phyloP scores from a whole-genome alignment of 2,113 vertebrate species.

The Mugil cephalus region DNA sequence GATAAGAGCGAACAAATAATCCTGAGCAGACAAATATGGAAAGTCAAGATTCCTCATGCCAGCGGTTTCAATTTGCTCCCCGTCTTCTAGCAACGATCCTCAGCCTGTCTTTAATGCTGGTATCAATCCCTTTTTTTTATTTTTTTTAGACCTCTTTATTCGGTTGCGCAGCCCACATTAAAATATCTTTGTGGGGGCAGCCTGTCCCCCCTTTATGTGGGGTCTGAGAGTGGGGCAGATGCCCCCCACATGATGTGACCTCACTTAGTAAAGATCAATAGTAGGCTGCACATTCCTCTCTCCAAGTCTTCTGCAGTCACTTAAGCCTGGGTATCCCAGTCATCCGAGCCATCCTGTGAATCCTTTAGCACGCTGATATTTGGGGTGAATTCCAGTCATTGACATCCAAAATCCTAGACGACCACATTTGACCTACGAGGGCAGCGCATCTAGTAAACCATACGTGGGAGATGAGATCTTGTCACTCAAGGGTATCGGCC shows the following conservation, averaged over 20 bases:
- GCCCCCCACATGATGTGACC: slow-evolving; percentile 73
- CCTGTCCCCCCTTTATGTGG: slow-evolving; percentile 50
- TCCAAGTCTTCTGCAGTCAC: slow-evolving; percentile 66
- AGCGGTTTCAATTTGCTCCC: slow-evolving; percentile 14
- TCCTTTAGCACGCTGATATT: slow-evolving; percentile 67
- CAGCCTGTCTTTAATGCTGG: background rate
- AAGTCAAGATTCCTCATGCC: slow-evolving; percentile 1
- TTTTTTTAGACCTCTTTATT: slow-evolving; percentile 39
- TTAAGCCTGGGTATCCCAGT: slow-evolving; percentile 73
- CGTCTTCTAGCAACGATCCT: background rate
- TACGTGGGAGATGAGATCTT: slow-evolving; percentile 56
- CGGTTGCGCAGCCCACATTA: slow-evolving; percentile 44
- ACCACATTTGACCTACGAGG: slow-evolving; percentile 75
- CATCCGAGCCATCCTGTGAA: slow-evolving; percentile 69
- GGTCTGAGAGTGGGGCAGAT: slow-evolving; percentile 53
- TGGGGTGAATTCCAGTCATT: slow-evolving; percentile 77
- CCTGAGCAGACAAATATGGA: slow-evolving; percentile 7
- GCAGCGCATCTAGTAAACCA: slow-evolving; percentile 58
- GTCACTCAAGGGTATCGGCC: slow-evolving; percentile 65
- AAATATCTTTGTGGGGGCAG: slow-evolving; percentile 48
- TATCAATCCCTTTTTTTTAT: slow-evolving; percentile 5
- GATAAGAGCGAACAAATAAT: slow-evolving; percentile 3
- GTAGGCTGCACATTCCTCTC: slow-evolving; percentile 71
- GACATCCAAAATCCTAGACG: slow-evolving; percentile 65
- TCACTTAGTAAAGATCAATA: slow-evolving; percentile 77